Evolutionary conservation across 2,797 vertebrate species (phyloP).

Genomic region (Falco columbarius): DNA sequence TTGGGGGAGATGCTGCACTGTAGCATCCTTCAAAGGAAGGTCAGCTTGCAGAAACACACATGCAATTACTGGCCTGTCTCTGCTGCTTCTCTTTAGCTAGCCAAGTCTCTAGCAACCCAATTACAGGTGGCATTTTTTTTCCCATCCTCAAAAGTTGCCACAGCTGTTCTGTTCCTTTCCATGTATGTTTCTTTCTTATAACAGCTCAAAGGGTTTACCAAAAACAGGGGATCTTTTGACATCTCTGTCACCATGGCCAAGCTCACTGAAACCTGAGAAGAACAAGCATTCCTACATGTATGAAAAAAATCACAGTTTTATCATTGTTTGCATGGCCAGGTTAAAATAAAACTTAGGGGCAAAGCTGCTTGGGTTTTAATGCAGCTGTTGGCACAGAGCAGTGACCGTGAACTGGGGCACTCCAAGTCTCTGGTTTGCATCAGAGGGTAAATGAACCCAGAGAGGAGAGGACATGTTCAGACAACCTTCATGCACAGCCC

Average conservation of each 20-base stretch:
- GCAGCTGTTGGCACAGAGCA: background rate
- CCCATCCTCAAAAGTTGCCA: background rate
- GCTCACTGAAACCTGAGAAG: background rate
- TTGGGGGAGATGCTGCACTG: background rate
- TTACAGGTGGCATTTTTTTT: background rate
- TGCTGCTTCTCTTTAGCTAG: background rate
- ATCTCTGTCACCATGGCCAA: background rate
- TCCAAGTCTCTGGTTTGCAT: background rate
- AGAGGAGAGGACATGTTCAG: background rate
- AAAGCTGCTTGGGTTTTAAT: background rate
- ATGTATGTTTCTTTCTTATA: background rate
- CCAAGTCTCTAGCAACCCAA: background rate
- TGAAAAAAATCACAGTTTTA: background rate
- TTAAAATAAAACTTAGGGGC: background rate
- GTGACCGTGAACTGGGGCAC: background rate
- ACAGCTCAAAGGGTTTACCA: background rate
- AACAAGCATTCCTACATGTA: background rate
- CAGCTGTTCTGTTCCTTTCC: background rate
- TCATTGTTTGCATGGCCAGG: background rate
- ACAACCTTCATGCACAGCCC: background rate
- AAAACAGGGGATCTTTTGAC: background rate
- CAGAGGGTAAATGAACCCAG: background rate
- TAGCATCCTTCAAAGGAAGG: background rate
- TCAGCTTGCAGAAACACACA: background rate
- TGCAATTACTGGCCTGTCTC: background rate